Evolutionary conservation across 2,797 vertebrate species (phyloP), one percentile per base, ranked within the genome.

Genomic region (Ceryle rudis): DNA sequence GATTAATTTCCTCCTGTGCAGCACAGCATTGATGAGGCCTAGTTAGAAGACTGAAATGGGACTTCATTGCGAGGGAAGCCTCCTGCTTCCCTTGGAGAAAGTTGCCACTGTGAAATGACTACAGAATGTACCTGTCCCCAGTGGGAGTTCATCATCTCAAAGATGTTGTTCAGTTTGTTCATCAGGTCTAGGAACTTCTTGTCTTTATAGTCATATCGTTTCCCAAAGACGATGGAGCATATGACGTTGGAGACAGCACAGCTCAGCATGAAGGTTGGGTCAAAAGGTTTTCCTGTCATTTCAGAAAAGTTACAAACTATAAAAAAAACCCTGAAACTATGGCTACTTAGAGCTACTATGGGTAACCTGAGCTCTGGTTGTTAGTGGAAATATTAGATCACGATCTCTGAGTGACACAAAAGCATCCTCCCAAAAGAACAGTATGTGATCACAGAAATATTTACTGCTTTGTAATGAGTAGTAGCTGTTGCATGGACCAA

Each of bases 181-280:
- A 95, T 86, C 73, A 99, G 14, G 31, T 93, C 91, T 73, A 97
- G 97, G 74, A 98, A 99, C 17, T 85, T 97, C 41, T 98, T 93
- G 37, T 99, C 98, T 0, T 97, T 97, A 42, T 99, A 99, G 42
- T 99, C 97, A 31, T 98, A 99, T 58, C 98, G 98, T 94, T 98
- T 98, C 21, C 99, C 98, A 14, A 99, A 99, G 85, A 99, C 8
- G 5, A 99, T 86, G 2, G 98, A 98, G 54, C 97, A 98, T 89
- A 99, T 98, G 31, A 99, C 65, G 77, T 99, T 99, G 89, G 98
- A 90, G 58, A 98, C 82, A 0, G 97, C 92, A 19, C 92, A 98
- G 80, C 96, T 97, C 64, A 99, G 35, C 37, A 78, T 95, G 86
- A 95, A 98, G 7, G 97, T 98, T 41, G 98, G 98, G 73, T 99